Evolutionary conservation across 2,113 vertebrate species (phyloP).

Genomic region (Burhinus bistriatus): DNA sequence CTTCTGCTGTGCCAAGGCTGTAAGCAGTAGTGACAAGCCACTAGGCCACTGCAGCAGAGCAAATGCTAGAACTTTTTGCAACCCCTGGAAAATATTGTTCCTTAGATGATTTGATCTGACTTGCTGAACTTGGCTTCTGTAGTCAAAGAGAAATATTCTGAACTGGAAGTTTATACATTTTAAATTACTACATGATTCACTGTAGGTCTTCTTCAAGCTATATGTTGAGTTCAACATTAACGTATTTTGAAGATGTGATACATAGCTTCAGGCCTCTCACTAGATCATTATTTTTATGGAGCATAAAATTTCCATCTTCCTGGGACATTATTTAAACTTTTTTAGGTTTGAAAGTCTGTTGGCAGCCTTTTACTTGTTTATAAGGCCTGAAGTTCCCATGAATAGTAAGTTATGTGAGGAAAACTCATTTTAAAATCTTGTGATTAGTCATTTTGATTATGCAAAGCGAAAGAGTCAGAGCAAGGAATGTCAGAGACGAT

Average conservation of each 20-base stretch:
- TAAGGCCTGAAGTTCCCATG: neutral
- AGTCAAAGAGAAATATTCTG: slow-evolving; percentile 14
- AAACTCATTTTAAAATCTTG: neutral
- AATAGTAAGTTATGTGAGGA: neutral
- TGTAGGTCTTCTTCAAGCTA: slow-evolving; percentile 40
- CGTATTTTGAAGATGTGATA: slow-evolving; percentile 5
- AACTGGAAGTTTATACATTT: slow-evolving; percentile 18
- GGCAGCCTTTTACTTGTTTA: neutral
- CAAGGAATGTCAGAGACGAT: neutral
- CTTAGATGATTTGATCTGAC: neutral
- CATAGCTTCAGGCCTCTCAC: neutral
- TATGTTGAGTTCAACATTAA: slow-evolving; percentile 45
- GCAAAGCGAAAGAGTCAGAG: neutral
- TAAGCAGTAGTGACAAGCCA: neutral
- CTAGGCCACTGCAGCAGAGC: too few relatives aligned
- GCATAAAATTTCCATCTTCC: slow-evolving; percentile 32
- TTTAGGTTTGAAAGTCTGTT: neutral
- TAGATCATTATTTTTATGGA: neutral
- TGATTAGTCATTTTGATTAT: neutral
- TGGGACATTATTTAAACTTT: slow-evolving; percentile 26
- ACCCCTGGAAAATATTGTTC: neutral
- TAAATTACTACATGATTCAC: neutral
- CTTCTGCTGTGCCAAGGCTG: neutral
- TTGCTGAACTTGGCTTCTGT: slow-evolving; percentile 8
- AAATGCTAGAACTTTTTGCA: neutral